Evolutionary conservation across 2,113 vertebrate genomes (phyloP).

Genomic region (Podarcis cretensis): DNA sequence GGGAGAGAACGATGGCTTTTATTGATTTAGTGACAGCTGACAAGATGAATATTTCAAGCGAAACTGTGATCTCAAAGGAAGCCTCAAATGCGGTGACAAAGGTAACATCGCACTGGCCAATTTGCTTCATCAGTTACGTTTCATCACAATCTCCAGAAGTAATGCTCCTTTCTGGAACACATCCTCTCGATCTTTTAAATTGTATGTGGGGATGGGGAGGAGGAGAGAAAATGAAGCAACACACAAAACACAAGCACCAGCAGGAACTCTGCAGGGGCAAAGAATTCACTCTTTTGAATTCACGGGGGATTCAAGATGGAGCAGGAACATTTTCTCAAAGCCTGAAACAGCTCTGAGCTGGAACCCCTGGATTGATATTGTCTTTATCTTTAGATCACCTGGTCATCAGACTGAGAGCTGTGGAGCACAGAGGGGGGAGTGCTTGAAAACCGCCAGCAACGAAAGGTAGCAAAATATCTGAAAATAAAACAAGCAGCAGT

Average conservation of each 20-base stretch:
- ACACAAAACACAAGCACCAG: background rate
- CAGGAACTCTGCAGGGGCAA: accelerated
- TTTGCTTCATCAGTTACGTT: background rate
- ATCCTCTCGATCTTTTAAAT: background rate
- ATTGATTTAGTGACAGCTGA: constrained; percentile 41
- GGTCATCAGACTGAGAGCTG: background rate
- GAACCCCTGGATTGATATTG: background rate
- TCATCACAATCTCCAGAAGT: background rate
- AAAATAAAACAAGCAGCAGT: too few relatives aligned
- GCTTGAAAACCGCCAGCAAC: too few relatives aligned
- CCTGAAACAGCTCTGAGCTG: background rate
- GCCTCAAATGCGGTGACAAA: constrained; percentile 19
- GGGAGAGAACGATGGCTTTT: background rate
- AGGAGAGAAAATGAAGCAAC: background rate
- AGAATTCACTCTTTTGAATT: constrained; percentile 2
- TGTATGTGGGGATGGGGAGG: background rate
- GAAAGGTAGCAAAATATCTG: too few relatives aligned
- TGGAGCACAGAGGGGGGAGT: background rate
- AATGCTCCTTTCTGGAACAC: background rate
- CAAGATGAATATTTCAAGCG: background rate
- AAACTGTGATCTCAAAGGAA: constrained; percentile 13
- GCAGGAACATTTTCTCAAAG: background rate
- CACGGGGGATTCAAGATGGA: background rate
- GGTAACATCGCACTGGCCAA: constrained; percentile 12
- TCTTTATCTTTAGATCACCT: background rate